phyloP scores from a whole-genome alignment of 2,797 vertebrate species.

The Sternotherus odoratus region DNA sequence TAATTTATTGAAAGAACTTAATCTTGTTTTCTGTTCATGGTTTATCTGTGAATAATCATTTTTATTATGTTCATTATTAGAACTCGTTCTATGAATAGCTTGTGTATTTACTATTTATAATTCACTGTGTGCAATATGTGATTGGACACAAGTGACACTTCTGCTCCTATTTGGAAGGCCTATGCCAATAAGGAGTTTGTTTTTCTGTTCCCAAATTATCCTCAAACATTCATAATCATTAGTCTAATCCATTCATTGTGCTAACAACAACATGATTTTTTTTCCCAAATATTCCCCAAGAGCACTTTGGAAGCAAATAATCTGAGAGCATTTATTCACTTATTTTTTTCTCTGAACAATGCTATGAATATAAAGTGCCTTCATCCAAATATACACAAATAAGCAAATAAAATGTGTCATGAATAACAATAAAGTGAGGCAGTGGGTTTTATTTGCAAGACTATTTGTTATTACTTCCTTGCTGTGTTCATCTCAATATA shows the following conservation, averaged over 20 bases:
- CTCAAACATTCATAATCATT: neutral
- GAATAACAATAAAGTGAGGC: neutral
- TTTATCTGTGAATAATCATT: neutral
- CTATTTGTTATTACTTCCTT: neutral
- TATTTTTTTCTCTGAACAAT: neutral
- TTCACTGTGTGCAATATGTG: neutral
- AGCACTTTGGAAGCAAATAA: neutral
- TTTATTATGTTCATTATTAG: too few relatives aligned
- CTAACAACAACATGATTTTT: too few relatives aligned
- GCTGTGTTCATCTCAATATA: neutral
- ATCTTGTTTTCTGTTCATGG: neutral
- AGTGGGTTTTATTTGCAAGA: neutral
- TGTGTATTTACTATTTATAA: neutral
- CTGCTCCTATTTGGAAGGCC: neutral
- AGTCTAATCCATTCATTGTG: too few relatives aligned
- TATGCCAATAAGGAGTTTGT: neutral
- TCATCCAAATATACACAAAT: neutral
- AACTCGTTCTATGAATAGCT: neutral
- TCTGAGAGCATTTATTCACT: neutral
- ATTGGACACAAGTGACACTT: too few relatives aligned
- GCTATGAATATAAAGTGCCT: neutral
- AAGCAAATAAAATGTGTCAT: neutral
- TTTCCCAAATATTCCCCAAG: neutral
- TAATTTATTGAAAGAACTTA: neutral
- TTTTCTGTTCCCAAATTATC: neutral